These are phyloP conservation scores for Bergia sp. DNA, from an alignment of 92 coral and sea anemone species.

Conservation along the genomic window DNA sequence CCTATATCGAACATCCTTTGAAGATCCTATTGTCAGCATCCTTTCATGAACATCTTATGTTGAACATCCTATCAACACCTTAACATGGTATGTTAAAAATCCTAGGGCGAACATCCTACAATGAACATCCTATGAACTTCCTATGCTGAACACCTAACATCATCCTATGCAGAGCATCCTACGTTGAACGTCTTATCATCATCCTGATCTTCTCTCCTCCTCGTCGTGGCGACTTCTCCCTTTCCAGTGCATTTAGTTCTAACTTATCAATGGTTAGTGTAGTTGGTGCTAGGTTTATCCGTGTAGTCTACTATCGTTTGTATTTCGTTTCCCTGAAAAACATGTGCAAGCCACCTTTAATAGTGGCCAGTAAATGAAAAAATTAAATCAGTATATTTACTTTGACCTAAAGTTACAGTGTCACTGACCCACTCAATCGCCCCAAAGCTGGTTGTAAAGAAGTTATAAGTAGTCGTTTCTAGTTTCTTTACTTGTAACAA, in stretches of 20 bases:
- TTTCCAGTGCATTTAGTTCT: background rate
- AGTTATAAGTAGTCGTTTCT: background rate
- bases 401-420: background rate
- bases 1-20: too few species aligned
- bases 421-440: background rate
- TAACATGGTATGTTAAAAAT: too few species aligned
- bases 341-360: conserved; percentile 41
- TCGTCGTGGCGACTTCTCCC: background rate
- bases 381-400: background rate
- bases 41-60: too few species aligned
- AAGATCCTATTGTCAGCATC: too few species aligned
- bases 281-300: conserved; percentile 16
- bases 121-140: too few species aligned
- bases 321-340: conserved; percentile 48
- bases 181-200: background rate
- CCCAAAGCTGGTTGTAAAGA: background rate
- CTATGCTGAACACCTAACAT: background rate
- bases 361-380: background rate
- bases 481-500: background rate
- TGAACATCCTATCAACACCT: too few species aligned
- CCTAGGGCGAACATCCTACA: too few species aligned
- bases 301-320: conserved; percentile 28
- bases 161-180: too few species aligned
- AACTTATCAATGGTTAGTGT: background rate
- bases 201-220: background rate